Conservation (phyloP, 2,888 invertebrate genomes). For the Eilema depressum region DNA sequence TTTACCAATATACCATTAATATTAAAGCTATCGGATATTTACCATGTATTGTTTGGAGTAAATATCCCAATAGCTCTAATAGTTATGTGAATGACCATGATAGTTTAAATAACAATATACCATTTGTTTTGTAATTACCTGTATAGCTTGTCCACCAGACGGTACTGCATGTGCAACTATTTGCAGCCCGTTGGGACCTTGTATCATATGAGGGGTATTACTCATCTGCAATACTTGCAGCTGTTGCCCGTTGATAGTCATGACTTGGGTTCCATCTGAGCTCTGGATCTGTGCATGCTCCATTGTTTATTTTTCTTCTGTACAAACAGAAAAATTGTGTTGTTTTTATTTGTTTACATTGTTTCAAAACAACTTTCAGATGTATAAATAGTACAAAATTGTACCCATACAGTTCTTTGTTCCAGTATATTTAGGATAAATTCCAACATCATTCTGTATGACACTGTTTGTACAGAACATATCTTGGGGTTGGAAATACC, state of each 20-base stretch:
- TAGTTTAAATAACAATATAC: background rate
- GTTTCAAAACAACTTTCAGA: background rate
- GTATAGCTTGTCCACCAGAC: constrained; percentile 87
- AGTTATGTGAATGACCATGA: no score
- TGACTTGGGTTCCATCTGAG: constrained; percentile 89
- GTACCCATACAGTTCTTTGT: no score
- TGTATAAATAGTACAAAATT: no score
- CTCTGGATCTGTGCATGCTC: constrained; percentile 86
- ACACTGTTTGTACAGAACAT: background rate
- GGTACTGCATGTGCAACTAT: constrained; percentile 91
- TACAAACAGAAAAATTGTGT: background rate
- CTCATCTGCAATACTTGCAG: constrained; percentile 87
- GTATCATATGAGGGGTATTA: constrained; percentile 87
- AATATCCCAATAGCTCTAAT: no score
- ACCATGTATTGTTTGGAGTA: no score
- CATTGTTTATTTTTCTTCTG: constrained; percentile 66
- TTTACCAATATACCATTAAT: no score
- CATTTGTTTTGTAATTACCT: constrained; percentile 69
- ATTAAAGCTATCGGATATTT: no score
- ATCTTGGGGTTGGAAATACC: background rate
- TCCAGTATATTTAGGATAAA: no score
- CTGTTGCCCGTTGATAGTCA: constrained; percentile 88
- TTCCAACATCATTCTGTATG: background rate
- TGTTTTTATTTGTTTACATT: background rate
- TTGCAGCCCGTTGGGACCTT: constrained; percentile 90